phyloP scores from a whole-genome alignment of 2,113 vertebrate species.

The Pomatostomus ruficeps region DNA sequence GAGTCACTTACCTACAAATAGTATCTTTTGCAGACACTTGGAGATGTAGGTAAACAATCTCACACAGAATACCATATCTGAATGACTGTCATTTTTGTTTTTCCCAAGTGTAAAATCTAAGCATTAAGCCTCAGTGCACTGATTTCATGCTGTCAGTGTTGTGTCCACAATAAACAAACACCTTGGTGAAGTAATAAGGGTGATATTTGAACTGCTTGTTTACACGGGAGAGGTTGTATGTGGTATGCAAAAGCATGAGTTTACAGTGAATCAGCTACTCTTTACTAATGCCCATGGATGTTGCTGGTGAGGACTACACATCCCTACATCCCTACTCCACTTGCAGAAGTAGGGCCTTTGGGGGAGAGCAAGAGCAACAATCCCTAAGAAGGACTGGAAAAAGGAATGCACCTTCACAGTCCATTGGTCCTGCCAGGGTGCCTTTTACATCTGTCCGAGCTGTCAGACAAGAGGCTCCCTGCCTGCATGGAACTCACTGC shows the following conservation, averaged over 20 bases:
- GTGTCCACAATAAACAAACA: background rate
- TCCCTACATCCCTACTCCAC: background rate
- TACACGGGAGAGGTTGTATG: background rate
- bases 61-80: background rate
- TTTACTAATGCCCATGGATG: background rate
- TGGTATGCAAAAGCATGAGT: background rate
- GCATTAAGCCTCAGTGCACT: background rate
- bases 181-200: background rate
- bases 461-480: background rate
- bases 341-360: background rate
- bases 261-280: background rate
- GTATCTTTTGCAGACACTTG: background rate
- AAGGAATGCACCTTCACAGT: background rate
- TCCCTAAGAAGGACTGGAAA: background rate
- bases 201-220: background rate
- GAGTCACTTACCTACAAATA: background rate
- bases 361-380: background rate
- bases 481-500: background rate
- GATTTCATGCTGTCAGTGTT: background rate
- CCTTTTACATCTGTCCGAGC: background rate
- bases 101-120: background rate
- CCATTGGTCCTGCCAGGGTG: background rate
- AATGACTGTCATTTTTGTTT: background rate
- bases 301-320: background rate
- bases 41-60: background rate